These are phyloP conservation scores for Taenaris catops DNA, from an alignment of 2,888 invertebrate genomes.

Conservation along the genomic window DNA sequence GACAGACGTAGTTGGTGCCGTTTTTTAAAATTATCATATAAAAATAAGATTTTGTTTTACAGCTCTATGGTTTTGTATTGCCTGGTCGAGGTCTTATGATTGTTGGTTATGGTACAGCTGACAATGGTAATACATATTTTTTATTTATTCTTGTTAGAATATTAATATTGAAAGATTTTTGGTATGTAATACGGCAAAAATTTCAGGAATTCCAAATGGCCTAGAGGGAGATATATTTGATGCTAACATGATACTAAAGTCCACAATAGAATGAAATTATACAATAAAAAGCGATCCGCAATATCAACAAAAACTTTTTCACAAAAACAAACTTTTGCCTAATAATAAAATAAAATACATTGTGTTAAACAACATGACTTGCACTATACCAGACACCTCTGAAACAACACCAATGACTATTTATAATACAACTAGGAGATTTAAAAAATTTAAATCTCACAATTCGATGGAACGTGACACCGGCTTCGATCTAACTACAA, in stretches of 20 bases:
- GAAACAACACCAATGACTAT: constrained; percentile 32
- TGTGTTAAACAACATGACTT: constrained; percentile 47
- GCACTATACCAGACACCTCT: constrained; percentile 41
- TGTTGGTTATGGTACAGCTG: constrained; percentile 85
- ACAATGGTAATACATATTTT: constrained; percentile 78
- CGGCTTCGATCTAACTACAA: constrained; percentile 28
- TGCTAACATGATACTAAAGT: constrained; percentile 81
- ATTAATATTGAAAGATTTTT: too few relatives aligned
- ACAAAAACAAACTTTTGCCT: constrained; percentile 44
- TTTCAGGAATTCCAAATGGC: constrained; percentile 79
- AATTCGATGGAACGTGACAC: constrained; percentile 42
- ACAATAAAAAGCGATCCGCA: constrained; percentile 41
- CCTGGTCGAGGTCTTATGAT: constrained; percentile 82
- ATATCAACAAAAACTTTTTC: constrained; percentile 45
- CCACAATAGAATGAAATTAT: constrained; percentile 72
- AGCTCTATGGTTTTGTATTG: constrained; percentile 65
- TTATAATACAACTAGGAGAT: constrained; percentile 32
- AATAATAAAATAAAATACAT: constrained; percentile 41
- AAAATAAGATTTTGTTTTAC: too few relatives aligned
- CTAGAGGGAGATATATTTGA: constrained; percentile 85
- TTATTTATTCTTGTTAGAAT: too few relatives aligned
- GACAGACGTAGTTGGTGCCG: too few relatives aligned
- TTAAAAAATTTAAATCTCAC: constrained; percentile 35
- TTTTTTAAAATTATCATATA: too few relatives aligned
- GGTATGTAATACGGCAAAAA: too few relatives aligned